Conservation (phyloP, 2,113 vertebrate genomes). For the Peromyscus maniculatus region DNA sequence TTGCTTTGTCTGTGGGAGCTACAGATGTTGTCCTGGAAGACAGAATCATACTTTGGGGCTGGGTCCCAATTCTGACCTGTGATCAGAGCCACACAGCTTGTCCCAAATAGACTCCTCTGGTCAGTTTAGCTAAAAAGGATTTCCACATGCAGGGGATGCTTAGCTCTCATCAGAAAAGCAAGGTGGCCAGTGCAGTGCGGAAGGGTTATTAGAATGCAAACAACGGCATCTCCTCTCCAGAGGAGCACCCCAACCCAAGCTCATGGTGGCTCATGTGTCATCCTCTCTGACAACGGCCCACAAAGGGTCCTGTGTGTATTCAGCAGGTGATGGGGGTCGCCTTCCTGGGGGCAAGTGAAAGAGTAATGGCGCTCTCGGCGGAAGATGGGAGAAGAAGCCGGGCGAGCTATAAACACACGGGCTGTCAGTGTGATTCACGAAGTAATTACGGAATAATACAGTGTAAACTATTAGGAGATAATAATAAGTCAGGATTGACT, state of each 20-base stretch:
- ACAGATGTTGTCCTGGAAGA: neutral
- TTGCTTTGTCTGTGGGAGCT: neutral
- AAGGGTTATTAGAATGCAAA: constrained; percentile 51
- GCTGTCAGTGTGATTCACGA: constrained; percentile 81
- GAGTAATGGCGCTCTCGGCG: constrained; percentile 62
- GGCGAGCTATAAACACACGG: constrained; percentile 51
- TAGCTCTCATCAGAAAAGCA: neutral
- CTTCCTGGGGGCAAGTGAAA: constrained; percentile 25
- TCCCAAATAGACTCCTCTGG: neutral
- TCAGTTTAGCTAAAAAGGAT: constrained; percentile 9
- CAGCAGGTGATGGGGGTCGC: constrained; percentile 63
- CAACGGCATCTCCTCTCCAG: constrained; percentile 43
- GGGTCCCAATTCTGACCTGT: neutral
- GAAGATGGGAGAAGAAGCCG: constrained; percentile 70
- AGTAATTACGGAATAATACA: constrained; percentile 82
- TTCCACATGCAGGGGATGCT: neutral
- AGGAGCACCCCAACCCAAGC: constrained; percentile 30
- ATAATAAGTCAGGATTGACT: constrained; percentile 79
- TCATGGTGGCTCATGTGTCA: neutral
- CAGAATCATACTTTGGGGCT: neutral
- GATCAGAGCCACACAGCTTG: neutral
- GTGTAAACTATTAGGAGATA: constrained; percentile 81
- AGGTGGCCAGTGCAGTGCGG: neutral
- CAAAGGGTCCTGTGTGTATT: constrained; percentile 36
- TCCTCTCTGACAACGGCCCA: constrained; percentile 40